Evolutionary conservation across 2,888 invertebrate species (phyloP), one percentile per base, ranked within the genome.

Genomic region (Venusia cambrica): DNA sequence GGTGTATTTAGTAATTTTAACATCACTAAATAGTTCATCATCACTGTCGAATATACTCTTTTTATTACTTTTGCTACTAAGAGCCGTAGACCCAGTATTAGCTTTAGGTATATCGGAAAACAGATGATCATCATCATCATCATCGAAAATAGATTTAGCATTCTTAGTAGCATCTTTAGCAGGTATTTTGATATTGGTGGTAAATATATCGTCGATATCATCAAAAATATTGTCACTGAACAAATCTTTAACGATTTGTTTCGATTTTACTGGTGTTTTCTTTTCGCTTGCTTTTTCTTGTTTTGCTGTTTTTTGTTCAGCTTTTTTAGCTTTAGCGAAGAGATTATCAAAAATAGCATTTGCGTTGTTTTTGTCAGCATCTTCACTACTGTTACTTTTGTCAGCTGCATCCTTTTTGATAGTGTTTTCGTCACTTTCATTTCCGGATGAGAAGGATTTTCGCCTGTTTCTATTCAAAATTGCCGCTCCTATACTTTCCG

Each of bases 191-290:
- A 74, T 51, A 17, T 68, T 65, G n/a, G 59, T 70, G 4, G 73
- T 66, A 42, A 84, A 85, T 22, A 84, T 76, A 60, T 85, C 77
- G 48, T 85, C 84, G 2, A 83, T 75, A 46, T 87, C 85, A 66
- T 85, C 87, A 48, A 87, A 87, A 28, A 87, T 53, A 51, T 78
- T 69, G 47, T 84, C 83, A 39, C 62, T 74, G 22, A 84, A 83
- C 2, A 80, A 39, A 58, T 85, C 80, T 8, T 54, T 53, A 2
- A 48, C 38, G n/a, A n/a, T n/a, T 5, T 50, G 50, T 36, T 56
- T 53, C 2, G 32, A 27, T n/a, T n/a, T n/a, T n/a, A n/a, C n/a
- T n/a, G n/a, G n/a, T n/a, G 41, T 34, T 4, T 6, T 44, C 4
- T 48, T 28, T 15, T 22, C 22, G 5, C 26, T 25, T 26, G 45